Evolutionary conservation across 2,113 vertebrate genomes (phyloP).

Genomic region (Hemichromis elongatus): DNA sequence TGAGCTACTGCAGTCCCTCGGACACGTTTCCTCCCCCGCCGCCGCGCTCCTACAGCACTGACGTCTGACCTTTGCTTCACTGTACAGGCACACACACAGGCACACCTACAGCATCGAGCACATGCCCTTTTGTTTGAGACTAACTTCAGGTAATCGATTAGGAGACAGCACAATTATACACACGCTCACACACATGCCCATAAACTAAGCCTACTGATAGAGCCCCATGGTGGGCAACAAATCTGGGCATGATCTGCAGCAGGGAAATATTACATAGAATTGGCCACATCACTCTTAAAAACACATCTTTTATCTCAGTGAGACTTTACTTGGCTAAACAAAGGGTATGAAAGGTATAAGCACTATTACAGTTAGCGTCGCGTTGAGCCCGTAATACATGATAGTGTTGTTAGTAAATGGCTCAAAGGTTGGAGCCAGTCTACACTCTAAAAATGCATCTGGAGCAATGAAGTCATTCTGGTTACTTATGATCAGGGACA

Average conservation of each 20-base stretch:
- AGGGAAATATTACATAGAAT: neutral
- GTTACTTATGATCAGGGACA: neutral
- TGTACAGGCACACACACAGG: neutral
- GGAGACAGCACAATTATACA: neutral
- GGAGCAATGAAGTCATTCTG: neutral
- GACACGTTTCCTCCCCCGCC: conserved; percentile 79
- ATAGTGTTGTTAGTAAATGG: neutral
- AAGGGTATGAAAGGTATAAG: neutral
- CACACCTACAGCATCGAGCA: neutral
- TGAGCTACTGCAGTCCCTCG: conserved; percentile 71
- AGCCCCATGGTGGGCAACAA: neutral
- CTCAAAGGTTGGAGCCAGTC: neutral
- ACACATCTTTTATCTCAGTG: neutral
- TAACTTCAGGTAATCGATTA: neutral
- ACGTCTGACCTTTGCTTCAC: conserved; percentile 75
- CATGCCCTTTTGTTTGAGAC: neutral
- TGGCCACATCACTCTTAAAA: neutral
- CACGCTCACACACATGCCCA: neutral
- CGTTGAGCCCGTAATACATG: neutral
- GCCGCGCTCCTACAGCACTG: conserved; percentile 86
- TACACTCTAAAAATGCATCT: neutral
- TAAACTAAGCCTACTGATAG: neutral
- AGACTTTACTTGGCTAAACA: neutral
- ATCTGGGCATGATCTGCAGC: neutral
- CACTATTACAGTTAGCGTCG: neutral